These are phyloP conservation scores for Choloepus didactylus DNA, from an alignment of 2,797 vertebrate species.

Conservation along the genomic window DNA sequence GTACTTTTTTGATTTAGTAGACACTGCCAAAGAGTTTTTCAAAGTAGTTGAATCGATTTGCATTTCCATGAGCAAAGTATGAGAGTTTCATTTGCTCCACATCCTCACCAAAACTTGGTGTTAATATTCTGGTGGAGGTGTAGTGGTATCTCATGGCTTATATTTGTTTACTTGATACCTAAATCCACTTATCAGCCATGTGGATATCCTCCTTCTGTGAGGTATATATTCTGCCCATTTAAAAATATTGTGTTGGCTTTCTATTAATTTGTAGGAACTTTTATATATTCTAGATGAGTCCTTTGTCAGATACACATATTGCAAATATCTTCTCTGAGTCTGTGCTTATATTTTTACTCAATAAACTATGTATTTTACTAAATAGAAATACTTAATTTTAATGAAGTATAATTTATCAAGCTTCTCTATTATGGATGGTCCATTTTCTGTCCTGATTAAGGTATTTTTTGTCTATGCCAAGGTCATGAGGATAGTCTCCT, in stretches of 20 bases:
- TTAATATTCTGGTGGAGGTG: neutral
- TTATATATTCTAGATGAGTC: neutral
- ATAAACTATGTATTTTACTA: neutral
- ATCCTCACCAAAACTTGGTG: neutral
- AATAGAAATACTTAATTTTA: neutral
- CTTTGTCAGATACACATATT: neutral
- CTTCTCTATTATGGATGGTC: neutral
- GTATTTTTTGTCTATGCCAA: neutral
- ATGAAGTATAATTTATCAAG: neutral
- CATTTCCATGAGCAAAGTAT: neutral
- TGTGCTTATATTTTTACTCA: neutral
- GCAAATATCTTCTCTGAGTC: neutral
- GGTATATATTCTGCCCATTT: neutral
- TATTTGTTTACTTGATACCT: neutral
- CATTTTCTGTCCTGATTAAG: neutral
- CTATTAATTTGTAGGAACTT: neutral
- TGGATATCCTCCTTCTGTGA: neutral
- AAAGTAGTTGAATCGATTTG: neutral
- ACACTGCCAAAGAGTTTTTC: neutral
- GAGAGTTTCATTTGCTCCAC: neutral
- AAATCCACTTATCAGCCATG: neutral
- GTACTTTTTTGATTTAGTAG: neutral
- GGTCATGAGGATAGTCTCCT: neutral
- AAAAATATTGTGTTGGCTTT: neutral
- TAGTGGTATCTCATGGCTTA: neutral